Percentiles rank a stretch among this genome's conserved stretches.
phyloP scores from a whole-genome alignment of 1,140 invertebrate genomes.

The Mizuhopecten yessoensis region DNA sequence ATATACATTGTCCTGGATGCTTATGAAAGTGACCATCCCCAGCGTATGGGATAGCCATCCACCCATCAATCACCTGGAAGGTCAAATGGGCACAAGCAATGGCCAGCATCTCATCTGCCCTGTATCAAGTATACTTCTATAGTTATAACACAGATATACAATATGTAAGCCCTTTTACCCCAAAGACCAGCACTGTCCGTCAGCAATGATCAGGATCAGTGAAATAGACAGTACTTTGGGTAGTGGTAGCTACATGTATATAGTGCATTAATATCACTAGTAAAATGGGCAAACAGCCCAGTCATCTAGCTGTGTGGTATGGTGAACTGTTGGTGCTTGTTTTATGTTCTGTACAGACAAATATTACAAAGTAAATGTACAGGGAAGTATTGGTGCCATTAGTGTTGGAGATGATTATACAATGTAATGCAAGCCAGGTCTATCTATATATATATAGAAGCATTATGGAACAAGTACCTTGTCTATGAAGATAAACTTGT shows the following conservation, averaged over 20 bases:
- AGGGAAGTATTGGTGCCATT: background rate
- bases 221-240: background rate
- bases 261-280: background rate
- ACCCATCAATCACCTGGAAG: background rate
- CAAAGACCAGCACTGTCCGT: background rate
- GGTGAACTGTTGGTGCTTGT: background rate
- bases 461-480: background rate
- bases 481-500: background rate
- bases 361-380: background rate
- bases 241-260: background rate
- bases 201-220: conserved; percentile 4
- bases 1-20: background rate
- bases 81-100: background rate
- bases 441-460: background rate
- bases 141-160: background rate
- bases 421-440: background rate
- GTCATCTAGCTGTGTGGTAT: background rate
- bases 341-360: background rate
- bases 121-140: background rate
- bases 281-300: conserved; percentile 14
- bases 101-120: background rate
- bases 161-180: background rate
- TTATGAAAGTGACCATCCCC: conserved; percentile 29
- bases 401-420: background rate
- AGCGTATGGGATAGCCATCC: background rate